These are phyloP conservation scores for Apaloderma vittatum DNA, from an alignment of 2,113 vertebrate genomes.

Conservation along the genomic window DNA sequence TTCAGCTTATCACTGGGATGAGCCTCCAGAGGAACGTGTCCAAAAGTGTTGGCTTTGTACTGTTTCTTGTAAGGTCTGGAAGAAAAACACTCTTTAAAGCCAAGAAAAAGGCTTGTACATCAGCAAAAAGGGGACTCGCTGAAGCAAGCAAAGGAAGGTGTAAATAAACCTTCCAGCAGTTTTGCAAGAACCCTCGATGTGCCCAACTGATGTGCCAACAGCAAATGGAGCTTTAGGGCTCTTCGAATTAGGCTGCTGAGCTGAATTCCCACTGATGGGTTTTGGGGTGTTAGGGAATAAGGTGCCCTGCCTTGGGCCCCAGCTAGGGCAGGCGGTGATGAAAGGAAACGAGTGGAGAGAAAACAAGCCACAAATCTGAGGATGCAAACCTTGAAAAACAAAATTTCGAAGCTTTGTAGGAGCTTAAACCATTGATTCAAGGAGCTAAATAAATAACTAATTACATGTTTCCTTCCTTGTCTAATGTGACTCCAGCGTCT, in stretches of 20 bases:
- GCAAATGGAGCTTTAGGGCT: not conserved
- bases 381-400: not conserved
- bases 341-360: not conserved
- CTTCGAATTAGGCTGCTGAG: not conserved
- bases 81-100: not conserved
- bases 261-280: not conserved
- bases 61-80: not conserved
- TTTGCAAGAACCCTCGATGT: not conserved
- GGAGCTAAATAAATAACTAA: slow-evolving; percentile 18
- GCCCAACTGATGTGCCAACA: accelerated
- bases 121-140: accelerated
- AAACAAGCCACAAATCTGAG: not conserved
- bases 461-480: not conserved
- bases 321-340: not conserved
- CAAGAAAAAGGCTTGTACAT: not conserved
- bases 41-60: not conserved
- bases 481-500: not conserved
- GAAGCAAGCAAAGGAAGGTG: not conserved
- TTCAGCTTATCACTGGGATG: not conserved
- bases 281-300: not conserved
- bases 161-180: not conserved
- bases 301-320: accelerated
- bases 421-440: not conserved
- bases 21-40: not conserved
- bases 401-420: not conserved